phyloP scores from a whole-genome alignment of 2,797 vertebrate genomes.

The Rhincodon typus region DNA sequence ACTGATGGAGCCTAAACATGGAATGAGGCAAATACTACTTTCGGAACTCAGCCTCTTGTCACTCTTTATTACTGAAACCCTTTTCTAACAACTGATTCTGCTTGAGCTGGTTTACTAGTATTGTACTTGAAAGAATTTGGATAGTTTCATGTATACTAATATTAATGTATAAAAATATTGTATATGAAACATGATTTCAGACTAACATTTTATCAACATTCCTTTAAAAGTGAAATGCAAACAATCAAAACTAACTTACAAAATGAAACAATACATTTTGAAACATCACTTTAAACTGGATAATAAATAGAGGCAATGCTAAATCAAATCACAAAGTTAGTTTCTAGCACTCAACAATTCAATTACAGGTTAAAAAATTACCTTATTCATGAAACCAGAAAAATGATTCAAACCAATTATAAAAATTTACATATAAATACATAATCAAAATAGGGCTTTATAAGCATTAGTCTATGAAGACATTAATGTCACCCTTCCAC shows the following conservation, averaged over 20 bases:
- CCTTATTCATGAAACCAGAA: not conserved
- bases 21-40: not conserved
- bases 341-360: not conserved
- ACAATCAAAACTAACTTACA: not conserved
- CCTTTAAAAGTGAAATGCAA: not conserved
- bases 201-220: not conserved
- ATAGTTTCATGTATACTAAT: not conserved
- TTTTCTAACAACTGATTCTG: not conserved
- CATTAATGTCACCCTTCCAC: not conserved
- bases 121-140: slow-evolving; percentile 9
- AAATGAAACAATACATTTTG: not conserved
- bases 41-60: not conserved
- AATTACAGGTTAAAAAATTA: not conserved
- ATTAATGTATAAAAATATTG: not conserved
- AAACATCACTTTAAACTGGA: not conserved
- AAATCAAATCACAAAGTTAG: not conserved
- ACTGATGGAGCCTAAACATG: not conserved
- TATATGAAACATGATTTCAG: not conserved
- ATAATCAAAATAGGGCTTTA: not conserved
- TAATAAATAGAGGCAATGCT: not conserved
- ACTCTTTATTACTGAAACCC: not conserved
- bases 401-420: not conserved
- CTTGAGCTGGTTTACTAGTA: not conserved
- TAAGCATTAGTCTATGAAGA: not conserved
- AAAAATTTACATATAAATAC: not conserved